Base-by-base conservation (phyloP, 64 coral and sea anemone species). In the Platygyra sinensis region DNA sequence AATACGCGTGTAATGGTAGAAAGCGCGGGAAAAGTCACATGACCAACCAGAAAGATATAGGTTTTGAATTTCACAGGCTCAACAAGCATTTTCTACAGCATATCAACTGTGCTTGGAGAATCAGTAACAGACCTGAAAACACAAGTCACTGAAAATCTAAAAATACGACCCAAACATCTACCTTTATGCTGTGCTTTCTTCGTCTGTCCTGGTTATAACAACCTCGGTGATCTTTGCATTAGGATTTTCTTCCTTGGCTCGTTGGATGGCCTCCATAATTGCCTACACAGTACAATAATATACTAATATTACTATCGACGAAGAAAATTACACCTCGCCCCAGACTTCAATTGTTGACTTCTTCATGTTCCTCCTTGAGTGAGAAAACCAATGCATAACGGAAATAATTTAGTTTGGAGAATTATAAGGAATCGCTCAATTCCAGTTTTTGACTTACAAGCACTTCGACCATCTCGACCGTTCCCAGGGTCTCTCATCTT, bases 161-260 rank as follows among this genome's bases (percentile, higher is more conserved):
- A 32, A 16, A 61, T 18, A 60, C n/a, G 18, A 24, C 3, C 81
- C 49, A 29, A 63, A 55, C 79, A 39, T 30, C 33, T 30, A 72
- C 22, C 5, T 64, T 85, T 72, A 85, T 13, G 81, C 81, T 15
- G 32, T 5, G 76, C 76, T 90, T 57, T 80, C 55, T 19, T 96
- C 95, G 49, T 92, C 91, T 20, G 83, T 86, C 52, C 92, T 92
- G 4, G 95, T 96, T 30, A 96, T 96, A 10, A 96, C 89, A 54
- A 96, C 92, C 69, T 96, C 95, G 11, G 92, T 94, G 11, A 96
- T 92, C 90, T 93, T 96, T 30, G 93, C 95, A 52, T 96, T 91
- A 25, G 95, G 95, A 72, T 96, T 92, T 22, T 92, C 95, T 20
- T 89, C 95, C 57, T 82, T 87, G 7, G 95, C 95, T 80, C 93